Evolutionary conservation across 2,797 vertebrate species (phyloP).

Genomic region (Hyperoplus immaculatus): DNA sequence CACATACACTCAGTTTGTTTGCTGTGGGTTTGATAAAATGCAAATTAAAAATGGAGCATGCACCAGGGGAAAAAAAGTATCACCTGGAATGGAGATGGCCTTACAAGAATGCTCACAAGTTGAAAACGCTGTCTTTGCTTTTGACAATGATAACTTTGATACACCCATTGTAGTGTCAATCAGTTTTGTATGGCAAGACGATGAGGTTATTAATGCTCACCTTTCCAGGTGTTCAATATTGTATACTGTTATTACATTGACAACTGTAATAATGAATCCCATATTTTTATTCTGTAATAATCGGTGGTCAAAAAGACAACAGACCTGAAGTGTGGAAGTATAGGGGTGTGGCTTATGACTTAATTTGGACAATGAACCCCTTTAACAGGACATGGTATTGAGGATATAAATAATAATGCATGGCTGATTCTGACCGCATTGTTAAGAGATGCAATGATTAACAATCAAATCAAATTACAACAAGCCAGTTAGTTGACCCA

Average conservation of each 20-base stretch:
- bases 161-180: not conserved
- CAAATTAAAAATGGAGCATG: not conserved
- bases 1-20: not conserved
- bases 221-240: too few species aligned
- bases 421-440: too few species aligned
- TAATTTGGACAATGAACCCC: too few species aligned
- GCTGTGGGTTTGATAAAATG: slow-evolving; percentile 12
- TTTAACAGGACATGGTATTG: not conserved
- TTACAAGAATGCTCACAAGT: not conserved
- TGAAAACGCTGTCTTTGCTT: slow-evolving; percentile 23
- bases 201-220: too few species aligned
- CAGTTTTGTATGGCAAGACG: not conserved
- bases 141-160: not conserved
- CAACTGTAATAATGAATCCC: too few species aligned
- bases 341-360: too few species aligned
- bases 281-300: too few species aligned
- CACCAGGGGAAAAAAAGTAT: not conserved
- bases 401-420: not conserved
- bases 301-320: not conserved
- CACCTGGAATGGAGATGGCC: not conserved
- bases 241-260: too few species aligned
- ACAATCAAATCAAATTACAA: not conserved
- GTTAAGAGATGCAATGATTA: not conserved
- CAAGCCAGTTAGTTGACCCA: not conserved
- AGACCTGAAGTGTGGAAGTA: not conserved